A percentile compares a stretch with the other conserved stretches of the same genome.
Evolutionary conservation across 2,113 vertebrate species (phyloP).

Genomic region (Cavia porcellus): DNA sequence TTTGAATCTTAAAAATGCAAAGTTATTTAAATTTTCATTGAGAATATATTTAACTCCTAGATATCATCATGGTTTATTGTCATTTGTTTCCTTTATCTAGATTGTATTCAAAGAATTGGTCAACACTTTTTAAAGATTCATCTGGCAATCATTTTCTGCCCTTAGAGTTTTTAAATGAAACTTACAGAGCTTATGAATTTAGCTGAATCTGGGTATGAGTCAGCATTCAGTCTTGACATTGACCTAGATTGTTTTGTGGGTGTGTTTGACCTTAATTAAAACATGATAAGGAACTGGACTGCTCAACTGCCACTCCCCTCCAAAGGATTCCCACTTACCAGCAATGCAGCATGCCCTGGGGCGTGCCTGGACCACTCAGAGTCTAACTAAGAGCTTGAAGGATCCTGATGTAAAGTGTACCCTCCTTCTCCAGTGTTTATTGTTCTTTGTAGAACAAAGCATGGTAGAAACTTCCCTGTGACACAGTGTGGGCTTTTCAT

Average conservation of each 20-base stretch:
- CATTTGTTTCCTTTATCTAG: slow-evolving; percentile 48
- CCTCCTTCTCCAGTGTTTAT: background rate
- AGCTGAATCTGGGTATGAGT: background rate
- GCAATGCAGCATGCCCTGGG: background rate
- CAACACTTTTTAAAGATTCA: slow-evolving; percentile 16
- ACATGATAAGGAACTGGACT: background rate
- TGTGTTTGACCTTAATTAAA: slow-evolving; percentile 41
- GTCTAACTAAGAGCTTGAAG: background rate
- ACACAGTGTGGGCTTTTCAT: background rate
- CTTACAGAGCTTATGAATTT: background rate
- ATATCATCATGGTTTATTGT: background rate
- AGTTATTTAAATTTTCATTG: slow-evolving; percentile 55
- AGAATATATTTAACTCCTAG: background rate
- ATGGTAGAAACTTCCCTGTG: background rate
- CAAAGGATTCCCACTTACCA: background rate
- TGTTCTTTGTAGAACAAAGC: background rate
- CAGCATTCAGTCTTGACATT: slow-evolving; percentile 28
- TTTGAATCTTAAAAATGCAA: slow-evolving; percentile 50
- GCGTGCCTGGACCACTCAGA: background rate
- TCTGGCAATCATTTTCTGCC: slow-evolving; percentile 49
- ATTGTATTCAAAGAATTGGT: background rate
- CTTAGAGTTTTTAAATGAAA: slow-evolving; percentile 36
- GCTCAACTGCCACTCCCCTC: background rate
- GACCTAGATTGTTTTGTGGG: background rate
- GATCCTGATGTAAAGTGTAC: background rate